Conservation (phyloP, 1,140 invertebrate species). For the Cherax quadricarinatus region DNA sequence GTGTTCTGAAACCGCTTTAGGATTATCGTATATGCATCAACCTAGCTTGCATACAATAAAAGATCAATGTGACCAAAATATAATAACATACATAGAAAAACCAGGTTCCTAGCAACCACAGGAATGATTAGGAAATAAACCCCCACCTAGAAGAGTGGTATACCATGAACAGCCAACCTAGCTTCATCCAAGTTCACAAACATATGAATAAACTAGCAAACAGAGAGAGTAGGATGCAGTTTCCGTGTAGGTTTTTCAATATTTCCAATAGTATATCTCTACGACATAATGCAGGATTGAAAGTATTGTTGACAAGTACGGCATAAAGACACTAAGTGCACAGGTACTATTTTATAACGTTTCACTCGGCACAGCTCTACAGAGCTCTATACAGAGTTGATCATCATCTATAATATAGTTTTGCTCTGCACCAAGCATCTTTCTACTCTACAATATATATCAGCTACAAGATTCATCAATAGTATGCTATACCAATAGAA, state of each 20-base stretch:
- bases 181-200: background rate
- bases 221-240: background rate
- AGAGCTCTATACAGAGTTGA: too few relatives aligned
- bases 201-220: background rate
- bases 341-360: too few relatives aligned
- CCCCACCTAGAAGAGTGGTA: background rate
- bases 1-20: background rate
- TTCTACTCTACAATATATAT: too few relatives aligned
- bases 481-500: too few relatives aligned
- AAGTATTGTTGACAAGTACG: too few relatives aligned
- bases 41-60: background rate
- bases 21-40: background rate
- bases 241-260: background rate
- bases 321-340: too few relatives aligned
- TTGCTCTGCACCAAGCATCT: too few relatives aligned
- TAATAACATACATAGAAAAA: background rate
- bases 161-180: background rate
- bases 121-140: background rate
- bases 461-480: too few relatives aligned
- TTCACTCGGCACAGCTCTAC: too few relatives aligned
- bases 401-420: too few relatives aligned
- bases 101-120: background rate
- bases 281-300: too few relatives aligned
- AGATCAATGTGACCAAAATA: background rate
- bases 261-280: background rate